A percentile compares a stretch with the other conserved stretches of the same genome.
phyloP scores from a whole-genome alignment of 2,113 vertebrate species.

The Petromus typicus region DNA sequence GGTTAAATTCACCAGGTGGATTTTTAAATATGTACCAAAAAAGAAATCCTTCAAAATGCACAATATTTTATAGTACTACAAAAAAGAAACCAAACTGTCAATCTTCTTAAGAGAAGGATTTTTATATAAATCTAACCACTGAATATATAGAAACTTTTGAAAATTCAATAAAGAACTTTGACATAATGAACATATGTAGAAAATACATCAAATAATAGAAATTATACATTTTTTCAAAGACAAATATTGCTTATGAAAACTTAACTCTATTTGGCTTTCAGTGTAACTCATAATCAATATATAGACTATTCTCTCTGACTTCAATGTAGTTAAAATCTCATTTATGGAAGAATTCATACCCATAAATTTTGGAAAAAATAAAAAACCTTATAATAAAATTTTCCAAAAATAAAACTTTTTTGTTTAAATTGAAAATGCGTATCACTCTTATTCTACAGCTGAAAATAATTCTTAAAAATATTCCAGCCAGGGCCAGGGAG shows the following conservation, averaged over 20 bases:
- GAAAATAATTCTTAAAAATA: conserved; percentile 49
- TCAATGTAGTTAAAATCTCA: not conserved
- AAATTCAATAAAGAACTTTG: not conserved
- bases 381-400: conserved; percentile 36
- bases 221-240: conserved; percentile 22
- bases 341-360: not conserved
- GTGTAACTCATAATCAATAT: not conserved
- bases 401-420: conserved; percentile 20
- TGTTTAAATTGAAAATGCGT: not conserved
- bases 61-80: not conserved
- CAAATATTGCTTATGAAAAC: not conserved
- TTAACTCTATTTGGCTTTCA: not conserved
- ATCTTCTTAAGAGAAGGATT: not conserved
- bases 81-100: not conserved
- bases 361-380: conserved; percentile 1
- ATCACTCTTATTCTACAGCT: not conserved
- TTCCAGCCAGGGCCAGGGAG: no score
- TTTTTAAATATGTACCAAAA: not conserved
- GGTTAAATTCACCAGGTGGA: not conserved
- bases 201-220: not conserved
- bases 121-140: not conserved
- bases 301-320: not conserved
- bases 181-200: not conserved
- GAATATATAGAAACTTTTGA: not conserved
- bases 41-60: not conserved